Percentiles rank a stretch among this genome's conserved stretches.
phyloP scores from a whole-genome alignment of 2,888 invertebrate genomes.

The Dorcus hopei region DNA sequence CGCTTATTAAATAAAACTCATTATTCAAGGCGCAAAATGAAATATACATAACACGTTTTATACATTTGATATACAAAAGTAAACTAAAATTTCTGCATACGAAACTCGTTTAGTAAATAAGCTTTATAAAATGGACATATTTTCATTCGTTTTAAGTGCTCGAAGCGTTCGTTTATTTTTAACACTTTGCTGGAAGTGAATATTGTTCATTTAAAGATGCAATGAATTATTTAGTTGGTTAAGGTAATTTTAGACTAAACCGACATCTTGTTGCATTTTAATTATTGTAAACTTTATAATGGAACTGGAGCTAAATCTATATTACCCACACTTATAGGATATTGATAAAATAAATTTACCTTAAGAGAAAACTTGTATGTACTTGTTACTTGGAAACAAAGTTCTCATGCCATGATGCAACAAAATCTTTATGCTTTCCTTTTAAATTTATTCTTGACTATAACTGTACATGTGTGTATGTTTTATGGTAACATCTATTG shows the following conservation, averaged over 20 bases:
- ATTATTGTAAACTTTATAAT: constrained; percentile 4
- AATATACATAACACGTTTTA: constrained; percentile 36
- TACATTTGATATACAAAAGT: constrained; percentile 35
- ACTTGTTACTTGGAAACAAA: too few relatives aligned
- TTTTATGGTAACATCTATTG: not conserved
- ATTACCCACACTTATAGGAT: too few relatives aligned
- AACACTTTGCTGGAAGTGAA: constrained; percentile 7
- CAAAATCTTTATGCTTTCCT: not conserved
- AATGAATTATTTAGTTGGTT: constrained; percentile 10
- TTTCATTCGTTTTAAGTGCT: constrained; percentile 33
- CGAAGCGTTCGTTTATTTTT: constrained; percentile 21
- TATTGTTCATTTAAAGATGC: constrained; percentile 9
- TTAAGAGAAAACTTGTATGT: too few relatives aligned
- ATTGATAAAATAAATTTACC: too few relatives aligned
- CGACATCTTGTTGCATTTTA: constrained; percentile 15
- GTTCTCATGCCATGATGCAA: too few relatives aligned
- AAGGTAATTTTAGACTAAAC: constrained; percentile 5
- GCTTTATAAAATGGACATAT: constrained; percentile 36
- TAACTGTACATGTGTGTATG: constrained; percentile 1
- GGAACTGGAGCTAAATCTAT: not conserved
- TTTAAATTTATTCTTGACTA: not conserved
- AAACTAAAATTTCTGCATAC: constrained; percentile 36
- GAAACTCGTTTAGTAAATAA: constrained; percentile 36
- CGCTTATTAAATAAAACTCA: constrained; percentile 18
- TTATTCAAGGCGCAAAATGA: constrained; percentile 29